phyloP scores from a whole-genome alignment of 2,888 invertebrate genomes.

The Parochlus steinenii region DNA sequence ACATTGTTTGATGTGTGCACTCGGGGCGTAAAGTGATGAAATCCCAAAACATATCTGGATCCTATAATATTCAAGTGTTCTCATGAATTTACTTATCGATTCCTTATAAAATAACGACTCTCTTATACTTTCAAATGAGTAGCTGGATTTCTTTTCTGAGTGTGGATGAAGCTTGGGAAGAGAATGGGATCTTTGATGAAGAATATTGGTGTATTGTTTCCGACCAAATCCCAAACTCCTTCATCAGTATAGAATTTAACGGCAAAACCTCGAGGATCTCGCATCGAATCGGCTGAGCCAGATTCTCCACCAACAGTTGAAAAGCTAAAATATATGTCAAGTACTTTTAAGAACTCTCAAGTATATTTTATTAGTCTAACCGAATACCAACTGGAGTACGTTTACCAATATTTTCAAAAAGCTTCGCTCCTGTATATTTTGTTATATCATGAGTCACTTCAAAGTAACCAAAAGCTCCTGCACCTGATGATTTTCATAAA shows the following conservation, averaged over 20 bases:
- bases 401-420: constrained; percentile 41
- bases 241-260: constrained; percentile 33
- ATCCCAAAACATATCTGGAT: constrained; percentile 33
- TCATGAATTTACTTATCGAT: no score
- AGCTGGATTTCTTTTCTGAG: constrained; percentile 37
- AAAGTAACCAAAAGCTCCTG: constrained; percentile 36
- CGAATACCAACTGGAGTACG: constrained; percentile 35
- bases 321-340: no score
- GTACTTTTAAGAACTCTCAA: no score
- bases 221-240: constrained; percentile 33
- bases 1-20: constrained; percentile 30
- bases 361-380: no score
- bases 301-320: constrained; percentile 42
- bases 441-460: constrained; percentile 40
- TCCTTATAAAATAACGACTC: no score
- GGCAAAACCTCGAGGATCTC: constrained; percentile 30
- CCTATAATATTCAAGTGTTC: no score
- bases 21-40: constrained; percentile 33
- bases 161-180: constrained; percentile 36
- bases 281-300: constrained; percentile 45
- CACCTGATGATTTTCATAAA: no score
- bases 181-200: constrained; percentile 36
- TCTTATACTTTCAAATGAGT: constrained; percentile 31
- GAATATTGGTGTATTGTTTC: constrained; percentile 39
- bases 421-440: constrained; percentile 38